Conservation (phyloP, 2,113 vertebrate species). For the Paraplagusia blochii region DNA sequence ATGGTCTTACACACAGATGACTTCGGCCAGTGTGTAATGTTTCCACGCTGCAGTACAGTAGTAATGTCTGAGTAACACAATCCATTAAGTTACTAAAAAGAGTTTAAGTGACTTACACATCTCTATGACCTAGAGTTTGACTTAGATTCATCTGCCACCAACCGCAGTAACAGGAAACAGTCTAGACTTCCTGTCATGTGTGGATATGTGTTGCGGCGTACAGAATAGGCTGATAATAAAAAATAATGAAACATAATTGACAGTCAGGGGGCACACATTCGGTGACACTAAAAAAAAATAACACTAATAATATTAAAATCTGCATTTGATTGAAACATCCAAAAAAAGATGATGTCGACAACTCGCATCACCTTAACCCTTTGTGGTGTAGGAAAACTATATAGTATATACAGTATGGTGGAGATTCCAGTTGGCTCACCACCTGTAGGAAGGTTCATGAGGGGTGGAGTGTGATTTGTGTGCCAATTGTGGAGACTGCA, state of each 20-base stretch:
- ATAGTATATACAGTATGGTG: too few species aligned
- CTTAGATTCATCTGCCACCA: neutral
- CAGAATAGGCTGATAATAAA: neutral
- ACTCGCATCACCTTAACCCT: too few species aligned
- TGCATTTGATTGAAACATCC: too few species aligned
- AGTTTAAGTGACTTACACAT: constrained; percentile 9
- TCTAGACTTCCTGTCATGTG: constrained; percentile 16
- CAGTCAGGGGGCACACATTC: too few species aligned
- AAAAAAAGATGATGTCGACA: too few species aligned
- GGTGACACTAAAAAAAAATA: too few species aligned
- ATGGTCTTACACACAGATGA: constrained; percentile 32
- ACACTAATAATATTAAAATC: too few species aligned
- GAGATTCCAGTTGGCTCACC: too few species aligned
- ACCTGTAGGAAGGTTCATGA: too few species aligned
- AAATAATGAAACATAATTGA: neutral
- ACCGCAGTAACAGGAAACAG: constrained; percentile 21
- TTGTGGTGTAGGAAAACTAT: too few species aligned
- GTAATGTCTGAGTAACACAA: constrained; percentile 24
- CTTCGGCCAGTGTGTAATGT: constrained; percentile 25
- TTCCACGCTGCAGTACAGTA: constrained; percentile 9
- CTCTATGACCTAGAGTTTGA: neutral
- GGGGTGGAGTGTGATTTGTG: too few species aligned
- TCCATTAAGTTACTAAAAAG: neutral
- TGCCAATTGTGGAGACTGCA: too few species aligned
- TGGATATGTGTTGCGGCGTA: neutral